Conservation (phyloP, 2,888 invertebrate genomes). For the Tenodera sinensis region DNA sequence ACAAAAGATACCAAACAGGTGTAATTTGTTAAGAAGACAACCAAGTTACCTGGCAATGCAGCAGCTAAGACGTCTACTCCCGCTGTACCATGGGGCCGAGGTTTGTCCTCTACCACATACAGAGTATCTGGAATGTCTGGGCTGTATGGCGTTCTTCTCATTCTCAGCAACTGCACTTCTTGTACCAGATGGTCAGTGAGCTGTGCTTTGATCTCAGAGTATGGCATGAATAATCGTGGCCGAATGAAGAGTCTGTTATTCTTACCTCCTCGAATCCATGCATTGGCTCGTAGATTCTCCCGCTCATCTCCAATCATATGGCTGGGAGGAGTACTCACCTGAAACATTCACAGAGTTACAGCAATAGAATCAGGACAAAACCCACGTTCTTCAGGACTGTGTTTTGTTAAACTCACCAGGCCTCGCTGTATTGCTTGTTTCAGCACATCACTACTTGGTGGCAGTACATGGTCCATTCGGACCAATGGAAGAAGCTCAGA, state of each 20-base stretch:
- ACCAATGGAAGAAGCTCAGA: conserved; percentile 80
- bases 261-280: conserved; percentile 71
- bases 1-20: not conserved
- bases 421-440: conserved; percentile 53
- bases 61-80: conserved; percentile 57
- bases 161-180: conserved; percentile 67
- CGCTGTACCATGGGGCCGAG: conserved; percentile 50
- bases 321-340: conserved; percentile 73
- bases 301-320: conserved; percentile 75
- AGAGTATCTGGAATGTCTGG: conserved; percentile 89
- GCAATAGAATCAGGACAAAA: too few relatives aligned
- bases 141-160: conserved; percentile 67
- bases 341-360: not conserved
- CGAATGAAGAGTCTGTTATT: conserved; percentile 71
- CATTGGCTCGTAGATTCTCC: conserved; percentile 63
- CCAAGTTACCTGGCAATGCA: conserved; percentile 54
- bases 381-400: too few relatives aligned
- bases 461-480: conserved; percentile 85
- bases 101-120: conserved; percentile 76
- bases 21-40: conserved; percentile 38
- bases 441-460: conserved; percentile 75
- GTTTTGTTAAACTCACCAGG: conserved; percentile 14
- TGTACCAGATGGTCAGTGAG: conserved; percentile 81
- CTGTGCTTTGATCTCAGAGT: conserved; percentile 85
- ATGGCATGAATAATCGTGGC: conserved; percentile 89